These are phyloP conservation scores for Rhadinocentrus ornatus DNA, from an alignment of 2,797 vertebrate genomes.

Conservation along the genomic window DNA sequence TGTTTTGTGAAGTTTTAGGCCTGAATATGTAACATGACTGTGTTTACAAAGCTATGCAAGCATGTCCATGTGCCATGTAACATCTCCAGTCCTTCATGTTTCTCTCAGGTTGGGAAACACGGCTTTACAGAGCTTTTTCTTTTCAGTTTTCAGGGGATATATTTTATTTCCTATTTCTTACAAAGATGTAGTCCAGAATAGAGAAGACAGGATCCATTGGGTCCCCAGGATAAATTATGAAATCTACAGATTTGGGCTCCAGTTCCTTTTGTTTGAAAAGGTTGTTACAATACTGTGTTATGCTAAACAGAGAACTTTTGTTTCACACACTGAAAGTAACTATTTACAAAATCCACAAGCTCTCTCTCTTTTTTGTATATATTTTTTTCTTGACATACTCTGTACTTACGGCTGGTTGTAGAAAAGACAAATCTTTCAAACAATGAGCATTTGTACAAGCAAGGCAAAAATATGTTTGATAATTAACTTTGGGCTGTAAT, in stretches of 20 bases:
- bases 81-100: not conserved
- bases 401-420: conserved; percentile 85
- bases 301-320: conserved; percentile 47
- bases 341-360: conserved; percentile 77
- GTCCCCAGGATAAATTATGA: conserved; percentile 56
- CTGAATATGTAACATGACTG: not conserved
- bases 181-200: conserved; percentile 44
- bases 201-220: conserved; percentile 39
- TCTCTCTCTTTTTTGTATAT: conserved; percentile 40
- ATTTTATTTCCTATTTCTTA: conserved; percentile 13
- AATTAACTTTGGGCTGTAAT: conserved; percentile 56
- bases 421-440: conserved; percentile 71
- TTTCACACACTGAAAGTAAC: conserved; percentile 58
- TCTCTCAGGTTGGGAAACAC: conserved; percentile 12
- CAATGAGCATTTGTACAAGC: conserved; percentile 72
- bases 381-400: conserved; percentile 82
- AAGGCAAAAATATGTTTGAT: conserved; percentile 65
- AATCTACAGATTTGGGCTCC: conserved; percentile 84
- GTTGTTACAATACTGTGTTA: conserved; percentile 63
- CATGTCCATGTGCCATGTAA: not conserved
- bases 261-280: conserved; percentile 77
- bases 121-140: conserved; percentile 7
- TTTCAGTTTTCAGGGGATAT: conserved; percentile 17
- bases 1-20: not conserved
- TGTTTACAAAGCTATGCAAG: not conserved